Percentiles rank a stretch among this genome's conserved stretches.
These are phyloP conservation scores for Hydrophis major DNA, from an alignment of 2,797 vertebrate species.

Conservation along the genomic window DNA sequence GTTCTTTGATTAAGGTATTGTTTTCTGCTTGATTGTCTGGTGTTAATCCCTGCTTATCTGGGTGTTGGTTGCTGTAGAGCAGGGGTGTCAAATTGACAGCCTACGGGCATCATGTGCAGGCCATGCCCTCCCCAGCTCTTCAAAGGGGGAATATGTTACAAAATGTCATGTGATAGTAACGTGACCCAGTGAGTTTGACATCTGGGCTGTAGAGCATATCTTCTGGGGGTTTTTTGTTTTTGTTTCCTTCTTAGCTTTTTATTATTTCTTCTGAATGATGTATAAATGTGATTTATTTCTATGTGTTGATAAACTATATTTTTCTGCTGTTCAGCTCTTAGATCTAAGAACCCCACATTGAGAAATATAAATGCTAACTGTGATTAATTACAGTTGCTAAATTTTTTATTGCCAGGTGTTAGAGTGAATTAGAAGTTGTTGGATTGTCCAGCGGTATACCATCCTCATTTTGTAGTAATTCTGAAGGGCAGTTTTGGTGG, in stretches of 20 bases:
- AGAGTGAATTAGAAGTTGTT: background rate
- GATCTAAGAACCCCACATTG: background rate
- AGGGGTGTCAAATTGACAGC: no score
- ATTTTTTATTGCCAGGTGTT: background rate
- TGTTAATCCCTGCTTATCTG: background rate
- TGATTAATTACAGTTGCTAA: background rate
- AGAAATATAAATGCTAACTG: background rate
- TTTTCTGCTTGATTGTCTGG: background rate
- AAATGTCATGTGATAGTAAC: no score
- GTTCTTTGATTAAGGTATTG: background rate
- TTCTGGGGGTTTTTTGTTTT: background rate
- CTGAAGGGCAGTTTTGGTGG: background rate
- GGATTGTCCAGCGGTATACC: background rate
- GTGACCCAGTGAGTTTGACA: no score
- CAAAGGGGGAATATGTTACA: no score
- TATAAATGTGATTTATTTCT: background rate
- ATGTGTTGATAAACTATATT: background rate
- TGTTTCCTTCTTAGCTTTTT: background rate
- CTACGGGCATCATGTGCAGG: no score
- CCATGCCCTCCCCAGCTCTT: no score
- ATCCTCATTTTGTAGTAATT: background rate
- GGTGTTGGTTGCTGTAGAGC: background rate
- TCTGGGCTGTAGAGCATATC: background rate
- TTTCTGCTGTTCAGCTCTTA: background rate
- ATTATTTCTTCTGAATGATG: background rate